Conservation (phyloP, 2,797 vertebrate species). For the Rhabdophis nuchalis region DNA sequence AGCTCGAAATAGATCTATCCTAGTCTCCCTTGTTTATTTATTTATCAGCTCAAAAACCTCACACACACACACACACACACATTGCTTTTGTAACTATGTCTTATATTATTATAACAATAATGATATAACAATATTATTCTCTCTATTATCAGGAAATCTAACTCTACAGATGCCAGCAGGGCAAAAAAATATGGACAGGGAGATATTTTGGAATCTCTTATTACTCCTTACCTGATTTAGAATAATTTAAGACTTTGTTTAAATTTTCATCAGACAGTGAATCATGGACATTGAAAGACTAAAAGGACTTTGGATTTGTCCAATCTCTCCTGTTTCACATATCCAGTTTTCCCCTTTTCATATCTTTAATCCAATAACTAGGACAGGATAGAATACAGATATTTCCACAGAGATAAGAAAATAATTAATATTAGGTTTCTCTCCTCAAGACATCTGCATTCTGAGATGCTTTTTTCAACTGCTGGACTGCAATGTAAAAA, state of each 20-base stretch:
- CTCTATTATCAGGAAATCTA: neutral
- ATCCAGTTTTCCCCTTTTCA: neutral
- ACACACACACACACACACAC: no score
- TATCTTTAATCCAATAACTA: neutral
- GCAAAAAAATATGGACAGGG: neutral
- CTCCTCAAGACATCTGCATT: neutral
- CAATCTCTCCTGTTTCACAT: neutral
- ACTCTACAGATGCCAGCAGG: neutral
- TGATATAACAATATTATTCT: neutral
- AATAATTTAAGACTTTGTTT: neutral
- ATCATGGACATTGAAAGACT: neutral
- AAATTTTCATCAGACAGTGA: neutral
- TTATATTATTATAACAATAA: no score
- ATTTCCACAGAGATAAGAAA: neutral
- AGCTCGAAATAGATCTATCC: no score
- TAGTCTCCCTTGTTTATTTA: no score
- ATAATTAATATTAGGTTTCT: neutral
- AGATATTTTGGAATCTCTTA: neutral
- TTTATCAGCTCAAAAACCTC: no score
- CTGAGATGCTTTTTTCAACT: neutral
- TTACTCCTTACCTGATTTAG: neutral
- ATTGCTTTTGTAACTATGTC: no score
- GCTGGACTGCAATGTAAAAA: neutral
- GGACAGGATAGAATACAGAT: neutral
- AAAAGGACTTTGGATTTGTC: neutral